phyloP scores from a whole-genome alignment of 2,888 invertebrate genomes.

The Drosophila dives region DNA sequence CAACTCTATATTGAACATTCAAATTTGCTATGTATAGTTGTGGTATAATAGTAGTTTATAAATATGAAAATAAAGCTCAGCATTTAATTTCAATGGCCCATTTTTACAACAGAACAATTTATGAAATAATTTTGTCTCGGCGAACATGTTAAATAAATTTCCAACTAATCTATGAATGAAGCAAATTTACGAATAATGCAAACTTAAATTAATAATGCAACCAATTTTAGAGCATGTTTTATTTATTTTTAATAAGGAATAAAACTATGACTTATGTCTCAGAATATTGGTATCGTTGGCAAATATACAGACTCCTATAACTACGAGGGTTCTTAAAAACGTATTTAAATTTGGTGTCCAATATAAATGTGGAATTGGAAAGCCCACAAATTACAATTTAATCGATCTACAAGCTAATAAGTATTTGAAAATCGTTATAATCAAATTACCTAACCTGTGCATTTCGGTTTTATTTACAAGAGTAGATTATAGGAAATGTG shows the following conservation, averaged over 20 bases:
- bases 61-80: constrained; percentile 52
- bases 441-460: constrained; percentile 39
- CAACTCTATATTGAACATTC: constrained; percentile 77
- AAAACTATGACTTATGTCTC: constrained; percentile 3
- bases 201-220: constrained; percentile 54
- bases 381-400: background rate
- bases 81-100: constrained; percentile 31
- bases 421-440: constrained; percentile 5
- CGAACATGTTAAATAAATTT: constrained; percentile 37
- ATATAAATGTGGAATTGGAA: background rate
- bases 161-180: constrained; percentile 52
- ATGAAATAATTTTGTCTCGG: constrained; percentile 40
- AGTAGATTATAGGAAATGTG: constrained; percentile 30
- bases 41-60: constrained; percentile 31
- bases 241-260: background rate
- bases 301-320: constrained; percentile 31
- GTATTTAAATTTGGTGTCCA: constrained; percentile 1
- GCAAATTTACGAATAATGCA: constrained; percentile 55
- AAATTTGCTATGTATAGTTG: constrained; percentile 72
- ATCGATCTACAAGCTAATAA: constrained; percentile 22
- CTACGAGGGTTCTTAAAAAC: constrained; percentile 22
- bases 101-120: constrained; percentile 25
- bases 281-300: constrained; percentile 9
- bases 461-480: constrained; percentile 43
- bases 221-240: constrained; percentile 33